Percentiles rank a stretch among this genome's conserved stretches.
These are phyloP conservation scores for Coracopsis vasa DNA, from an alignment of 2,113 vertebrate genomes.

Conservation along the genomic window DNA sequence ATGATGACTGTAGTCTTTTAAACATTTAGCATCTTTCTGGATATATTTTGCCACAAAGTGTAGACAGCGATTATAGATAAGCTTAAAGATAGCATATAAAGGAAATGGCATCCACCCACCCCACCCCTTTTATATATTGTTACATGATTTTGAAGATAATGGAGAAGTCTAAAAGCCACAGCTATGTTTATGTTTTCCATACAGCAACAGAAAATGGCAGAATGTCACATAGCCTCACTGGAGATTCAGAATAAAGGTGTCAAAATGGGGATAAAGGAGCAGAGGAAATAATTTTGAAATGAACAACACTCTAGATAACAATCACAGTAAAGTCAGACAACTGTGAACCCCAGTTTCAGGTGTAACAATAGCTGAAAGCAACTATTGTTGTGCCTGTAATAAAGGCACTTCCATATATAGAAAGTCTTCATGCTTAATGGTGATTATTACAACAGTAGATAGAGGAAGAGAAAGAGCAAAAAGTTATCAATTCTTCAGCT, in stretches of 20 bases:
- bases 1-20: not conserved
- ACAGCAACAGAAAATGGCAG: not conserved
- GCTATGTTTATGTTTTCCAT: not conserved
- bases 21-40: constrained; percentile 19
- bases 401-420: constrained; percentile 17
- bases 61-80: not conserved
- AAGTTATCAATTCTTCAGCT: not conserved
- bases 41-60: not conserved
- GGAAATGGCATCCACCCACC: not conserved
- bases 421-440: not conserved
- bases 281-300: constrained; percentile 35
- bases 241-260: not conserved
- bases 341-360: not conserved
- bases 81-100: constrained; percentile 13
- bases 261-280: not conserved
- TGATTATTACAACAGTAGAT: not conserved
- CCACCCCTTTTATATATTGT: not conserved
- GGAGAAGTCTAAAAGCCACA: constrained; percentile 6
- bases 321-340: not conserved
- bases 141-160: constrained; percentile 37
- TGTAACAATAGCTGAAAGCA: constrained; percentile 16
- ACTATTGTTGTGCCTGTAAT: not conserved
- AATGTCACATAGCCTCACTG: not conserved
- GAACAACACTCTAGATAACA: constrained; percentile 21
- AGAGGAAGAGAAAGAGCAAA: not conserved